Evolutionary conservation across 2,888 invertebrate genomes (phyloP), one percentile per base, ranked within the genome.

Genomic region (Dinocampus coccinellae): DNA sequence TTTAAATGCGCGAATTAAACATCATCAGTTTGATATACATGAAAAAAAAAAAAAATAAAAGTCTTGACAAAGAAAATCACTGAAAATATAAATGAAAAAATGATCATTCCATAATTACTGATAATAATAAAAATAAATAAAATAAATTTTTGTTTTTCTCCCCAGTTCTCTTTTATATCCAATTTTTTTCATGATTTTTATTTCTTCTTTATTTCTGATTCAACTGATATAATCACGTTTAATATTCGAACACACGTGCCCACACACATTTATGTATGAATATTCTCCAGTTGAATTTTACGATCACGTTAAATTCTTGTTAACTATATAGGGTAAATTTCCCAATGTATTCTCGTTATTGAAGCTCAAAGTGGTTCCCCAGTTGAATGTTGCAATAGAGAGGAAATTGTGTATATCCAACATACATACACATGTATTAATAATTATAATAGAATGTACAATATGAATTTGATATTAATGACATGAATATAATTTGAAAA

Each of bases 221-320:
- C 6, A 20, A 7, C 16, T 47, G 16, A 0, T 47, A 47, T 16
- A 1, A 4, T 16, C 47, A 6, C 47, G 7, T 36, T 36, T 10
- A 36, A 36, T 47, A 47, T 47, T 47, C 20, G 16, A 16, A 47
- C 13, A 42, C n/a, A 4, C 13, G 4, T 4, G 16, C 13, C 16
- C 7, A 47, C 20, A 47, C n/a, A 42, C 3, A 42, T 13, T 1
- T 7, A n/a, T 47, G 9, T 47, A 47, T 47, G 9, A 16, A 47
- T 47, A 16, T 47, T 47, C 16, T n/a, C 47, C 16, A 47, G n/a
- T 47, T 16, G 20, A 47, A 47, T 47, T 47, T 47, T 16, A 47
- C 47, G 47, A 47, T 47, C 16, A 42, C 62, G 13, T 62, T 62
- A 39, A 39, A 62, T 64, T 52, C 29, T 33, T 64, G 47, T 64